Base-by-base conservation (phyloP, 2,888 invertebrate genomes). In the Heliconius ethilla region DNA sequence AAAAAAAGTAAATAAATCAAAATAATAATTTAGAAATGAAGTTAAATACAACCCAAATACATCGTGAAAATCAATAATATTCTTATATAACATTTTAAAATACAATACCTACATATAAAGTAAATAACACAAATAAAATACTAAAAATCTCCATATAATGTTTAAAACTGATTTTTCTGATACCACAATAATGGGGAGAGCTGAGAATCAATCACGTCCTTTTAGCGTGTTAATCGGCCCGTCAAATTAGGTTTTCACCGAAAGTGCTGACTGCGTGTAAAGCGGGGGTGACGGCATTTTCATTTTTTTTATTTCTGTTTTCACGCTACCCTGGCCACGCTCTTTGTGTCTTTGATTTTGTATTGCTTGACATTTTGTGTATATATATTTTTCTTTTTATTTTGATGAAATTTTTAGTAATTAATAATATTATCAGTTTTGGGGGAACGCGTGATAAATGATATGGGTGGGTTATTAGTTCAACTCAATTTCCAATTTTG, bases 201-300 rank as follows among this genome's bases (percentile, higher is more conserved):
- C 73, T 22, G 70, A 81, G 80, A 84, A 82, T 82, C 83, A 82
- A 83, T 83, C 82, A 79, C 80, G 78, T 77, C 77, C 80, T 77
- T 78, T 77, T 81, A 83, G 85, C 87, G 89, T 89, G 91, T 88
- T 92, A 92, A 92, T 92, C 92, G 91, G 90, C 87, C 90, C 94
- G 91, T 91, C 91, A 94, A 94, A 93, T 94, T 93, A 92, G 91
- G 92, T 93, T 93, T 91, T 90, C 88, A 89, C 91, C 90, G 83
- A 92, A 93, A 93, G 87, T 90, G 94, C 94, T 93, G 93, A 93
- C 87, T 90, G 93, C 93, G 92, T 88, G 86, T 88, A 85, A 84
- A 86, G 84, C 82, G 84, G 84, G 89, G 86, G 87, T 83, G 85
- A 83, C 88, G 89, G 88, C 88, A 88, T 90, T 91, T 91, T 89